Conservation (phyloP, 2,113 vertebrate genomes). For the Prolemur simus region DNA sequence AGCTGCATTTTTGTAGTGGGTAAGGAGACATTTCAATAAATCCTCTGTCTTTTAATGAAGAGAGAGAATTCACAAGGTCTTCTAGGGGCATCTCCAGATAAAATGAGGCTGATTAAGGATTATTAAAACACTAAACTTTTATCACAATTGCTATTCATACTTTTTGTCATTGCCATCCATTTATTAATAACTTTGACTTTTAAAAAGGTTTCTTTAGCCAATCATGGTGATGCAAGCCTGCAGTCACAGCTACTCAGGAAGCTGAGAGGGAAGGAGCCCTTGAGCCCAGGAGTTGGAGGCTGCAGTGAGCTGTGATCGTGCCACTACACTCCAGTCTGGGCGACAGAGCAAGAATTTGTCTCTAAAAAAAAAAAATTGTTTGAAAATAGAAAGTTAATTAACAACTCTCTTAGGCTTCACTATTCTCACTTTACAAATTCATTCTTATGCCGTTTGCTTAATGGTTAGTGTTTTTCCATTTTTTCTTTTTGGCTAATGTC, state of each 20-base stretch:
- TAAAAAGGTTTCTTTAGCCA: background rate
- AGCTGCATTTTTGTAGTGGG: background rate
- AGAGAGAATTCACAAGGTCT: background rate
- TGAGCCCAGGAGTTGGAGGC: too few species aligned
- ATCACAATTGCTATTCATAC: background rate
- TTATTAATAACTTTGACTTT: slow-evolving; percentile 25
- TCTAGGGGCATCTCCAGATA: background rate
- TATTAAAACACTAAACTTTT: background rate
- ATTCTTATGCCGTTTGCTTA: background rate
- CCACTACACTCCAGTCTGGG: too few species aligned
- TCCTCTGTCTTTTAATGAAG: background rate
- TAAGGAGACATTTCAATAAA: background rate
- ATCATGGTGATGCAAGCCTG: too few species aligned
- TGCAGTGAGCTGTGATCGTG: too few species aligned
- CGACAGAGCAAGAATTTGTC: too few species aligned
- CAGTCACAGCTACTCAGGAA: too few species aligned
- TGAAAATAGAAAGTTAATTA: slow-evolving; percentile 16
- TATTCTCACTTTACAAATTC: background rate
- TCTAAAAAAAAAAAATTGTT: background rate
- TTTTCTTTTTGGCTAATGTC: background rate
- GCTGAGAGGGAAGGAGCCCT: too few species aligned
- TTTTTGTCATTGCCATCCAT: background rate
- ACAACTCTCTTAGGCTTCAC: background rate
- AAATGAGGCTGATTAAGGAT: background rate
- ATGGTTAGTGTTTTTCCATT: background rate